Evolutionary conservation across 92 coral and sea anemone genomes (phyloP).

Genomic region (Porites evermanni): DNA sequence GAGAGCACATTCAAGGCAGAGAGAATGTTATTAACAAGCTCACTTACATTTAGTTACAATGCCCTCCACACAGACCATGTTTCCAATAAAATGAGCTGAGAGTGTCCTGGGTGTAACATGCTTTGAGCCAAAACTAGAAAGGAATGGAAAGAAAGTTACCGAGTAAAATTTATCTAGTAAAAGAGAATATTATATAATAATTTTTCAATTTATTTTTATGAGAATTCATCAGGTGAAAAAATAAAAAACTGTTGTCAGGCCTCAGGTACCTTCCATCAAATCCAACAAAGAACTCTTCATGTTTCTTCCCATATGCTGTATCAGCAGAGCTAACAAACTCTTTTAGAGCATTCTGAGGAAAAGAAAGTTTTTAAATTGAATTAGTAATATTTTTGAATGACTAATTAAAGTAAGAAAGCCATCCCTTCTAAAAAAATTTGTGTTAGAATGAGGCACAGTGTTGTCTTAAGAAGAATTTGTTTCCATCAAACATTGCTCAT

Average conservation of each 20-base stretch:
- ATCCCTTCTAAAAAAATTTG: no score
- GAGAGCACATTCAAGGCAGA: neutral
- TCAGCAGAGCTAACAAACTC: slow-evolving; percentile 95
- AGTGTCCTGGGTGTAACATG: slow-evolving; percentile 98
- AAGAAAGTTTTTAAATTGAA: neutral
- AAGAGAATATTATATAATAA: neutral
- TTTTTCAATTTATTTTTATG: neutral
- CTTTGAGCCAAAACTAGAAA: slow-evolving; percentile 90
- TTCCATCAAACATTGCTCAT: no score
- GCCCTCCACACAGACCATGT: slow-evolving; percentile 97
- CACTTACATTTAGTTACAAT: slow-evolving; percentile 97
- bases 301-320: slow-evolving; percentile 82
- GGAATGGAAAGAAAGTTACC: no score
- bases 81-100: slow-evolving; percentile 90
- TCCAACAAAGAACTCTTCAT: slow-evolving; percentile 96
- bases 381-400: no score
- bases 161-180: no score
- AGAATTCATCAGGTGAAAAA: neutral
- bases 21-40: no score
- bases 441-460: no score
- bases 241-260: neutral
- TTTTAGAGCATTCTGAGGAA: slow-evolving; percentile 89
- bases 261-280: slow-evolving; percentile 92
- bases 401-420: neutral
- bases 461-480: no score